Percentiles rank a stretch among this genome's conserved stretches.
Conservation (phyloP, 2,113 vertebrate genomes). For the Lagenorhynchus albirostris region DNA sequence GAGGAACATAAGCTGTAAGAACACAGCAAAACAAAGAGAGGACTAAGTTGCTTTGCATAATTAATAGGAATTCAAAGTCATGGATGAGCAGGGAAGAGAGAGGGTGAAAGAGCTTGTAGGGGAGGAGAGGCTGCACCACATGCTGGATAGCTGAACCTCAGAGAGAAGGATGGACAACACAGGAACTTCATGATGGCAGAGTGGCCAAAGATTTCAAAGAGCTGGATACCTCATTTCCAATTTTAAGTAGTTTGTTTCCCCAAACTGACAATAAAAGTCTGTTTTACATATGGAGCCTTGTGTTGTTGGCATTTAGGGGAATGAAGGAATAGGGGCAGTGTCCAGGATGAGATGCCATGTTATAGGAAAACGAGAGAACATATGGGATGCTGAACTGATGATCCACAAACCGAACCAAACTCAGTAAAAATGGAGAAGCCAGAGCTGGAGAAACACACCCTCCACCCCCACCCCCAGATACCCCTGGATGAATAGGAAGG, state of each 20-base stretch:
- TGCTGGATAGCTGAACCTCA: not conserved
- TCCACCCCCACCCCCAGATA: not conserved
- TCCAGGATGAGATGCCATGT: not conserved
- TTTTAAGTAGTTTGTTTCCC: not conserved
- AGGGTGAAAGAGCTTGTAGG: too few relatives aligned
- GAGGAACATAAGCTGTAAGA: not conserved
- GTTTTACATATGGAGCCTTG: not conserved
- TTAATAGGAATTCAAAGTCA: not conserved
- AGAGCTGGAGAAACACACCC: not conserved
- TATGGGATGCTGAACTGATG: not conserved
- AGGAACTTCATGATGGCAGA: not conserved
- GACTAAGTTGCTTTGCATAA: not conserved
- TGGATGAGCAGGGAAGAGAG: not conserved
- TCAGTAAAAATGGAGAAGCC: not conserved
- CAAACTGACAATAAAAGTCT: not conserved
- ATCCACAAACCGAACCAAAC: not conserved
- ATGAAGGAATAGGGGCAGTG: not conserved
- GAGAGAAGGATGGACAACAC: not conserved
- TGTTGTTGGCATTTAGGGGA: not conserved
- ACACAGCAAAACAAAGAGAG: not conserved
- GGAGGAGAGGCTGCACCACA: not conserved
- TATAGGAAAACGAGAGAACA: not conserved
- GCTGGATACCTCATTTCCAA: not conserved
- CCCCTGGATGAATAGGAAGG: not conserved
- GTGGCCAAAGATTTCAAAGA: not conserved